Percentiles rank a stretch among this genome's conserved stretches.
These are phyloP conservation scores for Rattus rattus DNA, from an alignment of 2,113 vertebrate species.

Conservation along the genomic window DNA sequence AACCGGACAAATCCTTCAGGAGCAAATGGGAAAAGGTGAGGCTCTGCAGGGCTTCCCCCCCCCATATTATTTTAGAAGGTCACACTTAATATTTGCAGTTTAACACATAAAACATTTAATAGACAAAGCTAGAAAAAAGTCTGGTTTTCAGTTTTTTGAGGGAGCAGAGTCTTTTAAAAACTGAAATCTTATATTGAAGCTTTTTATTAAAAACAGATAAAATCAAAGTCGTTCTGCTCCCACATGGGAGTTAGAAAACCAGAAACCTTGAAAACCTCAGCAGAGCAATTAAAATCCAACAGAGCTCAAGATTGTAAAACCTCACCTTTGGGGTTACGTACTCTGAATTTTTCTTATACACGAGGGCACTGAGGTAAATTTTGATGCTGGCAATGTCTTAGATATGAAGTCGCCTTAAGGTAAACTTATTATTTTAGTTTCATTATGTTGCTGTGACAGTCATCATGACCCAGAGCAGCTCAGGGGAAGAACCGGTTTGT, in stretches of 20 bases:
- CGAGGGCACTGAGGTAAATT: background rate
- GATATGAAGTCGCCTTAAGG: background rate
- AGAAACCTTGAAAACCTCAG: background rate
- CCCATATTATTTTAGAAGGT: background rate
- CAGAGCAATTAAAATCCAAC: background rate
- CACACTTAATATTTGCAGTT: slow-evolving; percentile 30
- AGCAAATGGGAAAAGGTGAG: slow-evolving; percentile 93
- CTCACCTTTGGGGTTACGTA: background rate
- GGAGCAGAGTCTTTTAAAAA: slow-evolving; percentile 5
- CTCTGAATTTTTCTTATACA: background rate
- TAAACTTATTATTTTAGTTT: background rate
- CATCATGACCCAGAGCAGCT: background rate
- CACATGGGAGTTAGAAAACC: background rate
- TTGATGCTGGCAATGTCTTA: background rate
- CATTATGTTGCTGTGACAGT: no score
- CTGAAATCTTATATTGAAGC: background rate
- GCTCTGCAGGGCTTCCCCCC: background rate
- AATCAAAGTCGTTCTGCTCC: slow-evolving; percentile 11
- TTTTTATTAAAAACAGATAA: slow-evolving; percentile 45
- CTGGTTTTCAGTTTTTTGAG: background rate
- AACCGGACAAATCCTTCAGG: slow-evolving; percentile 88
- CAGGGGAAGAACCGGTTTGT: background rate
- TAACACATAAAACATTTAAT: background rate
- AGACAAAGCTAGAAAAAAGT: background rate
- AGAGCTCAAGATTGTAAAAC: background rate